A percentile compares a stretch with the other conserved stretches of the same genome.
Conservation (phyloP, 2,797 vertebrate species). For the Muraenolepis orangiensis region DNA sequence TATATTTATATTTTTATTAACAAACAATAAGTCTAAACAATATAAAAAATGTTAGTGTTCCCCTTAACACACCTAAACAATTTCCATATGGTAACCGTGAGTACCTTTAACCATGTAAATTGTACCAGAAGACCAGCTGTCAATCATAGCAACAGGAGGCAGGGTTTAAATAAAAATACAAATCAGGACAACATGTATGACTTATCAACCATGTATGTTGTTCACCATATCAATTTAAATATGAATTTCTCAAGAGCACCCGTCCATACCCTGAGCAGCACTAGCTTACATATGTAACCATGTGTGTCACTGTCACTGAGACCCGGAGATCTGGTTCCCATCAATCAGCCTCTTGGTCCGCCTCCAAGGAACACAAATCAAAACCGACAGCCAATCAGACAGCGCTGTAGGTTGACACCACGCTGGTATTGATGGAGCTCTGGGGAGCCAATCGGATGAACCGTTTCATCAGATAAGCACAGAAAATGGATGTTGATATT, state of each 20-base stretch:
- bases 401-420: slow-evolving; percentile 28
- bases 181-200: background rate
- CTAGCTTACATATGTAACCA: background rate
- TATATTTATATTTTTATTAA: too few relatives aligned
- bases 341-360: slow-evolving; percentile 37
- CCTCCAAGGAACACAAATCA: slow-evolving; percentile 37
- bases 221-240: background rate
- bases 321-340: slow-evolving; percentile 26
- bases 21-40: too few relatives aligned
- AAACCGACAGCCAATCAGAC: slow-evolving; percentile 42
- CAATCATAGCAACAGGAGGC: too few relatives aligned
- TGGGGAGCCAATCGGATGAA: slow-evolving; percentile 10
- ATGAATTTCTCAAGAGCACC: background rate
- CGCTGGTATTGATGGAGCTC: slow-evolving; percentile 19
- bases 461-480: slow-evolving; percentile 49
- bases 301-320: background rate
- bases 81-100: too few relatives aligned
- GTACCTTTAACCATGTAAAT: too few relatives aligned
- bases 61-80: too few relatives aligned
- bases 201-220: background rate
- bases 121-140: too few relatives aligned
- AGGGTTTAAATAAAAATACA: background rate
- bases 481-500: slow-evolving; percentile 27
- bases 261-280: background rate
- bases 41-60: too few relatives aligned